Percentiles rank a stretch among this genome's conserved stretches.
Conservation (phyloP, 2,797 vertebrate species). For the Gymnothorax javanicus region DNA sequence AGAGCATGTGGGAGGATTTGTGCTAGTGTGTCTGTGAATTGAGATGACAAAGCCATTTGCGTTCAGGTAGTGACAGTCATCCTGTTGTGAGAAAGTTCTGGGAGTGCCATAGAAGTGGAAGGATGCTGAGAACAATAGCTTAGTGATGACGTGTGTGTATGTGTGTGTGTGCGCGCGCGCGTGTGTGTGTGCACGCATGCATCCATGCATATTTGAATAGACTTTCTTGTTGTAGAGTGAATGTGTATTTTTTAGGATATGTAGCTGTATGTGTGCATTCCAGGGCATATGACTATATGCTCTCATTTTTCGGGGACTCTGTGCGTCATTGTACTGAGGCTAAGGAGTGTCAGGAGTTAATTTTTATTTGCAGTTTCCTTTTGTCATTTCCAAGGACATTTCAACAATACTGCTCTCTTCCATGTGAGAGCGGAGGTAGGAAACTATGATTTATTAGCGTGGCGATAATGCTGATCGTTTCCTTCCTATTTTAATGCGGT, state of each 20-base stretch:
- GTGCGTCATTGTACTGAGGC: too few species aligned
- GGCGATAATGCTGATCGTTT: conserved; percentile 14
- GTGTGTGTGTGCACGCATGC: not conserved
- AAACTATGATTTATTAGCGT: conserved; percentile 9
- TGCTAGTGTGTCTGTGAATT: not conserved
- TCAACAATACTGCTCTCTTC: not conserved
- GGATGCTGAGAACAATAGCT: conserved; percentile 43
- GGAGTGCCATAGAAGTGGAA: conserved; percentile 33
- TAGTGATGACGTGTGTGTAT: conserved; percentile 40
- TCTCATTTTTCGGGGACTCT: too few species aligned
- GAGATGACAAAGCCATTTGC: not conserved
- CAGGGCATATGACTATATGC: too few species aligned
- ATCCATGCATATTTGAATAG: not conserved
- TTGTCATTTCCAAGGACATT: not conserved
- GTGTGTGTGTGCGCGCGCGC: conserved; percentile 11
- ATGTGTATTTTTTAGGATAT: not conserved
- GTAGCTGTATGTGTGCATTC: too few species aligned
- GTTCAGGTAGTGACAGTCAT: conserved; percentile 14
- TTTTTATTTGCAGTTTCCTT: not conserved
- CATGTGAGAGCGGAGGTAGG: not conserved
- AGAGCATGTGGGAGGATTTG: not conserved
- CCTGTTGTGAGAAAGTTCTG: conserved; percentile 14
- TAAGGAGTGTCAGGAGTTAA: not conserved
- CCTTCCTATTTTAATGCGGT: conserved; percentile 27
- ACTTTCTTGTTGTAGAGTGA: not conserved